Conservation (phyloP, 1,140 invertebrate species). For the Linepithema humile region DNA sequence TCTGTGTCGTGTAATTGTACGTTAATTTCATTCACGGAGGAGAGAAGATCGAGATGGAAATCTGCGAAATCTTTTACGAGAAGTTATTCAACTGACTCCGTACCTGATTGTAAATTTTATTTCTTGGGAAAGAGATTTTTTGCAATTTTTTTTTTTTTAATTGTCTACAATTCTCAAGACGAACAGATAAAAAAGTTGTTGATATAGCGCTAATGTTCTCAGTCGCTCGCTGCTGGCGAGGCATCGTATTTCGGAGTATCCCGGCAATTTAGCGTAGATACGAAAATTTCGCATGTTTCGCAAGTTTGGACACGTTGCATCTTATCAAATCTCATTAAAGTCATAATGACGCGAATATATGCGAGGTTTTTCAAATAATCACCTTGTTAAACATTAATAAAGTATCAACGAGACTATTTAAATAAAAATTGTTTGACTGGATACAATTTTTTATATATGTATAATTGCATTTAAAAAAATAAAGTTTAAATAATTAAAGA, state of each 20-base stretch:
- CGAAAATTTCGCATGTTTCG: neutral
- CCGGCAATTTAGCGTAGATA: neutral
- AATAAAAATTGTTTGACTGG: neutral
- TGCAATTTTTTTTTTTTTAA: neutral
- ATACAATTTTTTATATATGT: too few species aligned
- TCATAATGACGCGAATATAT: slow-evolving; percentile 35
- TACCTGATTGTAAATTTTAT: slow-evolving; percentile 26
- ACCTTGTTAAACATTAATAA: slow-evolving; percentile 1
- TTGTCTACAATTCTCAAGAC: neutral
- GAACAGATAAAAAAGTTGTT: neutral
- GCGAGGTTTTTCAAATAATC: neutral
- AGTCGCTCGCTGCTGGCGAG: neutral
- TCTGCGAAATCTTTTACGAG: slow-evolving; percentile 33
- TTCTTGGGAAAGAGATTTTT: neutral
- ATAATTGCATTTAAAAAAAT: slow-evolving; percentile 10
- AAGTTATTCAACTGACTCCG: slow-evolving; percentile 8
- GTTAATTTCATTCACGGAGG: slow-evolving; percentile 29
- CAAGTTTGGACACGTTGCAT: neutral
- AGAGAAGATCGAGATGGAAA: neutral
- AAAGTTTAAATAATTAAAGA: slow-evolving; percentile 11
- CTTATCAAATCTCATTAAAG: slow-evolving; percentile 54
- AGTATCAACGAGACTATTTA: neutral
- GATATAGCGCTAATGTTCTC: neutral
- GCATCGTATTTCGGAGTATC: slow-evolving; percentile 2
- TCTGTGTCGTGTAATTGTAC: slow-evolving; percentile 43